Evolutionary conservation across 1,140 invertebrate species (phyloP), one percentile per base, ranked within the genome.

Genomic region (Spodoptera frugiperda): DNA sequence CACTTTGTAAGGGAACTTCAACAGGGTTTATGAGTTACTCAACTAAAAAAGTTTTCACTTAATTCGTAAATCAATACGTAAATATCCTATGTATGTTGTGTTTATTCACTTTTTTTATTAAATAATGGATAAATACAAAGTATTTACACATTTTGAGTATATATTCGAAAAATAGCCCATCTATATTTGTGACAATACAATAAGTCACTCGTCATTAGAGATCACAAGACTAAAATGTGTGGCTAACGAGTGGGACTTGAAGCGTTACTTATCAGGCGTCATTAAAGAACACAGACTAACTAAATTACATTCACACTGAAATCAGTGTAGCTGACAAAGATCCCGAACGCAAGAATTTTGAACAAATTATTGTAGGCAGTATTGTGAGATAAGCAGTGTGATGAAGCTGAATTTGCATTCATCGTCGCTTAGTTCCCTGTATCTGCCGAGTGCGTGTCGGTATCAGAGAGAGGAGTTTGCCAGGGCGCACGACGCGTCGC

Each of bases 381-480:
- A 30, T 61, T 44, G 11, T 63, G 59, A 10, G 33, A 44, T 17
- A 44, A 44, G n/a, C 30, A 9, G 30, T 10, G 11, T 10, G 57
- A 3, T 21, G 8, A 3, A 17, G 30, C n/a, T 39, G 57, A n/a
- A 19, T 57, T 46, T 59, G 44, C 9, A 15, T 72, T 57, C 12
- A 72, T 46, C 17, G 2, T 59, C 33, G 68, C 3, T 30, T 57
- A 25, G 10, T 61, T 55, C 55, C 6, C 10, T 49, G 17, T n/a
- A 73, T 59, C 73, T 57, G 71, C 54, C 65, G 59, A 70, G 77
- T 77, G 73, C 30, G 49, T 14, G 55, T 39, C 44, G 51, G 15
- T 51, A 44, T 68, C 54, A 49, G 14, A 63, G 70, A 17, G 12
- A 72, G 59, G 70, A 71, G 78, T 81, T 78, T 78, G 72, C 81